Percentiles rank a stretch among this genome's conserved stretches.
These are phyloP conservation scores for Ictidomys tridecemlineatus DNA, from an alignment of 2,113 vertebrate species.

Conservation along the genomic window DNA sequence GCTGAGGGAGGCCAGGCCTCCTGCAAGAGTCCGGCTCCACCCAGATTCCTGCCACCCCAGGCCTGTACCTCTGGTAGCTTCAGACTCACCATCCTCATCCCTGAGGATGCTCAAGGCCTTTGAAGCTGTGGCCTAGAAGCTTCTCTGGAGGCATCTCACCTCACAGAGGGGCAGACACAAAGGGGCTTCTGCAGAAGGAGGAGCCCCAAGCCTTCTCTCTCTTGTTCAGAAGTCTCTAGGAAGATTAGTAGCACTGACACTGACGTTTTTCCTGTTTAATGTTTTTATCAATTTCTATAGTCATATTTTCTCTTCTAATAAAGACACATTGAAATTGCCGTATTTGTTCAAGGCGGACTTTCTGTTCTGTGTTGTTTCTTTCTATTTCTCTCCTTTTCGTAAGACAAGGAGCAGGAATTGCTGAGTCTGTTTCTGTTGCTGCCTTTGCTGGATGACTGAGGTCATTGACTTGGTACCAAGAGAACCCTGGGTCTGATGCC, in stretches of 20 bases:
- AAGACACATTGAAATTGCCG: not conserved
- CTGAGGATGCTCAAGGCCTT: too few species aligned
- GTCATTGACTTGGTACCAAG: not conserved
- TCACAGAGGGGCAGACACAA: too few species aligned
- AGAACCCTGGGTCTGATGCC: not conserved
- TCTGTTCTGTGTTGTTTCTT: not conserved
- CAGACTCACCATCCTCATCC: too few species aligned
- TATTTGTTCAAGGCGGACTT: not conserved
- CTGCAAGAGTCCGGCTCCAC: not conserved
- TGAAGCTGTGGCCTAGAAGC: too few species aligned
- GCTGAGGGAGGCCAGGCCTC: too few species aligned
- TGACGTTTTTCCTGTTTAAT: not conserved
- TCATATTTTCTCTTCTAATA: too few species aligned
- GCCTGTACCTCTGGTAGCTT: too few species aligned
- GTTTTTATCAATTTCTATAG: not conserved
- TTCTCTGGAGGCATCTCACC: not conserved
- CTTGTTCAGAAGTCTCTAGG: too few species aligned
- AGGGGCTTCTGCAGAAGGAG: too few species aligned
- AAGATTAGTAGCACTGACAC: not conserved
- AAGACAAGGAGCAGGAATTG: not conserved
- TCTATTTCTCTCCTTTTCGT: not conserved
- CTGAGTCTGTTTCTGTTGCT: rapidly evolving
- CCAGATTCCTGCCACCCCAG: rapidly evolving
- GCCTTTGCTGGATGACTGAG: not conserved
- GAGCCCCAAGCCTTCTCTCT: too few species aligned